Conservation (phyloP, 92 coral and sea anemone species). For the Actinostola sp. region DNA sequence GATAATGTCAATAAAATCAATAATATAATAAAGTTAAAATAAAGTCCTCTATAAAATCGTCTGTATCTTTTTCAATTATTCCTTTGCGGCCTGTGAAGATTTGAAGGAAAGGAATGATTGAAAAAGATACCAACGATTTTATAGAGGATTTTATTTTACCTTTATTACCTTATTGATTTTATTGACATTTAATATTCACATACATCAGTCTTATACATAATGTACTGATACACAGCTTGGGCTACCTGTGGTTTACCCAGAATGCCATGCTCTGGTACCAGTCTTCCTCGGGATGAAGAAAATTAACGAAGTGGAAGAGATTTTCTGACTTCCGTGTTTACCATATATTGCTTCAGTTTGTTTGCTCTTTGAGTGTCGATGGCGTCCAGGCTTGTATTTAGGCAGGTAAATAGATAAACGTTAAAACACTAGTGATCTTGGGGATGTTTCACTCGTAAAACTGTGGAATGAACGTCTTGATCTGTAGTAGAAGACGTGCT, state of each 20-base stretch:
- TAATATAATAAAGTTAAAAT: background rate
- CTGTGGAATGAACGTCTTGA: background rate
- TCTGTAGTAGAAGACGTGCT: background rate
- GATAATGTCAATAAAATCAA: no score
- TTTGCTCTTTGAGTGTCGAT: conserved; percentile 4
- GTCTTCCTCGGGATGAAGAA: background rate
- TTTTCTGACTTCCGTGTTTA: background rate
- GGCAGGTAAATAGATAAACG: conserved; percentile 70
- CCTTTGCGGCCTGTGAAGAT: no score
- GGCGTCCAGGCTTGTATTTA: conserved; percentile 70
- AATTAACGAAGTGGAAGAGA: background rate
- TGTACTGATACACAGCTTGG: no score
- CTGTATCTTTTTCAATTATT: no score
- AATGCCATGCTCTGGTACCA: background rate
- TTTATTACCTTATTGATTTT: no score
- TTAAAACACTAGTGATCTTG: no score
- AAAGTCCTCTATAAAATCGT: no score
- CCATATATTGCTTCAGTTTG: background rate
- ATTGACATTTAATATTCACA: no score
- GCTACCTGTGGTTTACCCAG: conserved; percentile 1
- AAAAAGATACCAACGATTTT: no score
- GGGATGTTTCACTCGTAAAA: conserved; percentile 33
- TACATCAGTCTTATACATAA: no score
- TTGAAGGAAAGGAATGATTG: no score
- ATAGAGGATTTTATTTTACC: no score